A percentile compares a stretch with the other conserved stretches of the same genome.
Evolutionary conservation across 2,797 vertebrate species (phyloP).

Genomic region (Crenuchus spilurus): DNA sequence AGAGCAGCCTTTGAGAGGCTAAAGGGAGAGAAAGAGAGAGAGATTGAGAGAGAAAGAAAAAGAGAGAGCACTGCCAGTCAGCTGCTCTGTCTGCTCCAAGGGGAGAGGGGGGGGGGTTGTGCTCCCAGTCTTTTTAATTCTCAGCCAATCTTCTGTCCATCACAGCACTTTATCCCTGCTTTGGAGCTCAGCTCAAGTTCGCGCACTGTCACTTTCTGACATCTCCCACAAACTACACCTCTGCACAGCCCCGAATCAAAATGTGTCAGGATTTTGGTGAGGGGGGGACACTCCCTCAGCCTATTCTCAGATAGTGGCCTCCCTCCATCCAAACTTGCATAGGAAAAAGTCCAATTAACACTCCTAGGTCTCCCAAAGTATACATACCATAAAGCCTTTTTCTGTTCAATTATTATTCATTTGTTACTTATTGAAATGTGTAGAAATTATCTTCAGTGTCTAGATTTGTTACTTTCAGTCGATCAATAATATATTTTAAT

Average conservation of each 20-base stretch:
- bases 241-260: slow-evolving; percentile 65
- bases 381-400: no score
- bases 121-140: slow-evolving; percentile 76
- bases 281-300: neutral
- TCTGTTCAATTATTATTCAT: no score
- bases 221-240: slow-evolving; percentile 70
- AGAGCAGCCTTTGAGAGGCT: slow-evolving; percentile 17
- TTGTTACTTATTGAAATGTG: no score
- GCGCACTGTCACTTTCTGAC: slow-evolving; percentile 78
- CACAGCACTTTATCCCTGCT: slow-evolving; percentile 74
- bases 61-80: slow-evolving; percentile 68
- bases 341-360: no score
- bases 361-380: no score
- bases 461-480: no score
- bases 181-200: slow-evolving; percentile 75
- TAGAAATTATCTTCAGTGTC: no score
- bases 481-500: no score
- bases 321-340: neutral
- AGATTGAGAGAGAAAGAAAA: neutral
- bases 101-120: slow-evolving; percentile 27
- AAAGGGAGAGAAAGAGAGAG: neutral
- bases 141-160: slow-evolving; percentile 80
- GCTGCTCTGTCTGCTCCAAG: slow-evolving; percentile 57
- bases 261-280: slow-evolving; percentile 59
- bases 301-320: neutral